Base-by-base conservation (phyloP, 2,888 invertebrate species). In the Caenorhabditis sp. region DNA sequence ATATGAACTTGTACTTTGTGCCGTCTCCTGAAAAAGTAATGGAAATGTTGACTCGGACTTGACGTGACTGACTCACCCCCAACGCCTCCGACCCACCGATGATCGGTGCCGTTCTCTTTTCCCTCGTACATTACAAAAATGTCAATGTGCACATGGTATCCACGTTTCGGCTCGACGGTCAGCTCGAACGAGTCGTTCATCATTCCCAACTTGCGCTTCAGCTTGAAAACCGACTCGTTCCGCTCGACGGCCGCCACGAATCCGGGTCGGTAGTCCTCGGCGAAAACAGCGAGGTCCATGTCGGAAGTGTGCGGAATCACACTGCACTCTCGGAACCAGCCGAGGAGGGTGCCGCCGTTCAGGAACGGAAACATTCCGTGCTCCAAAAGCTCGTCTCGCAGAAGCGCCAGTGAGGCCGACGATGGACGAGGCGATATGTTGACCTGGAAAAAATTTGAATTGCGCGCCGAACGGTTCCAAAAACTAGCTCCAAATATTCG, bases 321-420 rank as follows among this genome's bases (percentile, higher is more conserved):
- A 3, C 63, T 32, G 20, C 74, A 78, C 43, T 78, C 78, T 26
- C 78, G 37, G 45, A 70, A 78, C 78, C 78, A 78, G 11, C 78
- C 53, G 27, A 78, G 43, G n/a, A 73, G 32, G 5, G 73, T 78
- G 35, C 70, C 73, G n/a, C 56, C 48, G 9, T 41, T 58, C 15
- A 78, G 17, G 37, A 73, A 73, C 5, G 78, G 32, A 26, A 53
- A 78, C 63, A 73, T 78, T 11, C 30, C 53, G 13, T 32, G 39
- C 6, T 48, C 26, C 5, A 73, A 9, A 1, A 78, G 30, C 4
- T 48, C 41, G 13, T 73, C 72, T 11, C 68, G 46, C 2, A 77
- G 30, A 13, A 32, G 27, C 11, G 62, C 46, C 17, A 77, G 3
- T 13, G 35, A 22, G 2, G 8, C 43, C 0, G 62, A 13, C 11